Base-by-base conservation (phyloP, 2,113 vertebrate genomes). In the Australoheros scitulus region DNA sequence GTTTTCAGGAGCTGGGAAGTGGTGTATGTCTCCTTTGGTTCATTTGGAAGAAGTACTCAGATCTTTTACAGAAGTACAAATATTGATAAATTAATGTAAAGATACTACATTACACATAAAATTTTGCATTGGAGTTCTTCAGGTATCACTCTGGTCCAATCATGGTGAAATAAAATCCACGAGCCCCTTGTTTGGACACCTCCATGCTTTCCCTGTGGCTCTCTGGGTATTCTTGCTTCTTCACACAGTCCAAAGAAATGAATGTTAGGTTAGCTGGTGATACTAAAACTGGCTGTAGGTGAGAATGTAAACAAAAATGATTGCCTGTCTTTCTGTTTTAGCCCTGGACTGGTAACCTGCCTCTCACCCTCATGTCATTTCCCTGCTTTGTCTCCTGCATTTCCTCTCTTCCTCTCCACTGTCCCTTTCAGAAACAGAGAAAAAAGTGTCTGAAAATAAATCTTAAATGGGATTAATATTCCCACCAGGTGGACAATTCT, bases 401-500 rank as follows among this genome's bases (percentile, higher is more conserved):
- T 72, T 72, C 65, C 24, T 10, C 65, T 70, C 65, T 32, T 70
- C 50, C 50, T 32, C 43, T 32, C 17, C 17, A 72, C 43, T n/a
- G 24, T n/a, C 29, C 17, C 24, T 32, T 70, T 13, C 6, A 52
- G 52, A 72, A 72, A 72, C 50, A 72, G 43, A 72, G 0, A 72
- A 72, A 72, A 50, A 72, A 34, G 34, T 34, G 6, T 34, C 34
- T 7, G 6, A 34, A 34, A 6, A 34, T 34, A 34, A 34, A 34
- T 34, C 6, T 34, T 34, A 34, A 34, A 34, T 34, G 6, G 6
- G 6, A 5, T 34, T 34, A 7, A 10, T 29, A 76, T 74, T 36
- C 20, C 26, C 59, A 56, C 32, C 29, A 78, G 87, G 80, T 26
- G 82, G 43, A 78, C 60, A 64, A 43, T 80, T 22, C 56, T 60